Base-by-base conservation (phyloP, 2,113 vertebrate genomes). In the Siniperca chuatsi region DNA sequence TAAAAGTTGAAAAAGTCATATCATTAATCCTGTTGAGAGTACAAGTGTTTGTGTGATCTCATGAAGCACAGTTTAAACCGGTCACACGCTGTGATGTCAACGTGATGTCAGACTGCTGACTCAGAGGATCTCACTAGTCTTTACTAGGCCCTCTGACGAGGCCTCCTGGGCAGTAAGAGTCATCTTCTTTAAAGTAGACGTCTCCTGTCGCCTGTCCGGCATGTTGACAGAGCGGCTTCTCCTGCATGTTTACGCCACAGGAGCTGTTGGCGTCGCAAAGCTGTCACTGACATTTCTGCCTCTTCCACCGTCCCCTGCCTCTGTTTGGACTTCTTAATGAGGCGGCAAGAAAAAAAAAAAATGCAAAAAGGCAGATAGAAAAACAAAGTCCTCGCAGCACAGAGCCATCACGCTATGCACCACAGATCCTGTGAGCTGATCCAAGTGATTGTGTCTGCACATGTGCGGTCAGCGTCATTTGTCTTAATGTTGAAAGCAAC, bases 241-340 rank as follows among this genome's bases (percentile, higher is more conserved):
- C 44, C 25, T 58, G 48, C 87, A 65, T 90, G 85, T 90, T 90
- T 84, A 89, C 60, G 89, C 91, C 91, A 88, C 81, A 54, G 85
- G 89, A 89, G 79, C 79, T 75, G 73, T 65, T 86, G 81, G 75
- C 81, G 4, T 55, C 50, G 60, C 78, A 35, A 35, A 87, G 82
- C 91, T 90, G 89, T 78, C 89, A 65, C 83, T 23, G 74, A 77
- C 83, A 61, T 80, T 78, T 62, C 78, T 76, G 68, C 80, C 79
- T 75, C 80, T 11, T 23, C 74, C 42, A 18, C 50, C 6, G 66
- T 79, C 70, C 68, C 61, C 77, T 35, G 80, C 74, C 54, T 61
- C 70, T 64, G 82, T 70, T 48, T 82, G 84, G 58, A 84, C 50
- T 46, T 78, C 76, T 60, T 89, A 82, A 82, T 82, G 81, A 84